Conservation (phyloP, 2,113 vertebrate genomes). For the Prochilodus magdalenae region DNA sequence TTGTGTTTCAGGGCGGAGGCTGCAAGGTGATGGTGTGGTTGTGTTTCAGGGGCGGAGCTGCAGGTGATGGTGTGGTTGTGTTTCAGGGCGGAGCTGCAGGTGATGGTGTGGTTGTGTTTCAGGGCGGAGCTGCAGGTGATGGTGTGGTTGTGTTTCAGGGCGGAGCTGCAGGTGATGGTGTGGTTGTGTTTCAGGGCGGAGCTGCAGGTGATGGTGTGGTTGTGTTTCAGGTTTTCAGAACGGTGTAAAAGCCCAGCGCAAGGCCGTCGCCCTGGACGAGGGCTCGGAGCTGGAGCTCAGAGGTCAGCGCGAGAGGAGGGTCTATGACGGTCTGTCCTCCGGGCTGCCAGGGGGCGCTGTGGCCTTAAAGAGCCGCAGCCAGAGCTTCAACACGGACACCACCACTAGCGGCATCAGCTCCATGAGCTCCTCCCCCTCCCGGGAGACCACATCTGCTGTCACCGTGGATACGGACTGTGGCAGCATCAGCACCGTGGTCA, state of each 20-base stretch:
- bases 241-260: not conserved
- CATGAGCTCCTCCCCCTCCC: conserved; percentile 87
- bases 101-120: too few relatives aligned
- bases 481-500: conserved; percentile 86
- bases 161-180: too few relatives aligned
- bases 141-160: too few relatives aligned
- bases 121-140: too few relatives aligned
- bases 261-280: not conserved
- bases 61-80: too few relatives aligned
- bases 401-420: conserved; percentile 90
- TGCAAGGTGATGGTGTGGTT: too few relatives aligned
- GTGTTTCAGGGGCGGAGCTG: too few relatives aligned
- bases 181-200: too few relatives aligned
- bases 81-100: too few relatives aligned
- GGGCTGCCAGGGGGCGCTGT: conserved; percentile 58
- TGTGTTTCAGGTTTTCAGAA: not conserved
- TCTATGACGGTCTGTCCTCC: conserved; percentile 73
- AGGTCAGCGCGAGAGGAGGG: conserved; percentile 71
- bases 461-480: conserved; percentile 84
- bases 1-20: too few relatives aligned
- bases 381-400: conserved; percentile 89
- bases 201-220: too few relatives aligned
- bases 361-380: conserved; percentile 86
- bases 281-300: conserved; percentile 61
- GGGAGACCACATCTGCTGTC: conserved; percentile 73